Evolutionary conservation across 2,888 invertebrate species (phyloP), one percentile per base, ranked within the genome.

Genomic region (Eudiplozoon nipponicum): DNA sequence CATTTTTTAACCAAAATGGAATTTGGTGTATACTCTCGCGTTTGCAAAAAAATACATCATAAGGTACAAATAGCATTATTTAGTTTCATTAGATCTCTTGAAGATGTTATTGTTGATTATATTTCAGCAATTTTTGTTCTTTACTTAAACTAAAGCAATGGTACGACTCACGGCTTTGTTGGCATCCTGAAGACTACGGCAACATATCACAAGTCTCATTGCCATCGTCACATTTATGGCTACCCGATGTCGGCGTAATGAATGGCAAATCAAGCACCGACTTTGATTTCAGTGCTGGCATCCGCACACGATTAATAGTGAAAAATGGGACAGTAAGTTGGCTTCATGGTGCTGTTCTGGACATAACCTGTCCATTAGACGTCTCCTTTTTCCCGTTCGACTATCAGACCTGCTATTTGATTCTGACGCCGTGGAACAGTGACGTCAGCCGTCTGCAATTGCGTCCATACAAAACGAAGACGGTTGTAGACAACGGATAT

Each of bases 321-420:
- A n/a, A 22, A 15, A 40, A 20, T 18, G 41, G 41, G 18, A 26
- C 17, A 11, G 29, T 41, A 11, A 18, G 28, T 15, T 40, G 36
- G 36, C 20, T 22, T 4, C 29, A 41, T 13, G 38, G 39, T 9
- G 21, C 26, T 9, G 31, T 41, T 17, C 17, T 40, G n/a, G 26
- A 38, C 15, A 40, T 41, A 5, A 26, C 41, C 40, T 41, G 41
- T 19, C 41, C 41, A 2, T 22, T 41, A 17, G 41, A 41, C 29
- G 41, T 41, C 13, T 13, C 22, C 15, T 34, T 36, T 20, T 39
- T 39, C 22, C 39, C 39, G 4, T 39, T 39, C 22, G 39, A 39
- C 28, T 21, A 22, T 11, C 39, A 39, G 36, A 39, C 39, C 3
- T 39, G 39, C 28, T 39, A 26, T 17, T 22, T 39, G 4, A 39